Base-by-base conservation (phyloP, 2,888 invertebrate genomes). In the Mayetiola destructor region DNA sequence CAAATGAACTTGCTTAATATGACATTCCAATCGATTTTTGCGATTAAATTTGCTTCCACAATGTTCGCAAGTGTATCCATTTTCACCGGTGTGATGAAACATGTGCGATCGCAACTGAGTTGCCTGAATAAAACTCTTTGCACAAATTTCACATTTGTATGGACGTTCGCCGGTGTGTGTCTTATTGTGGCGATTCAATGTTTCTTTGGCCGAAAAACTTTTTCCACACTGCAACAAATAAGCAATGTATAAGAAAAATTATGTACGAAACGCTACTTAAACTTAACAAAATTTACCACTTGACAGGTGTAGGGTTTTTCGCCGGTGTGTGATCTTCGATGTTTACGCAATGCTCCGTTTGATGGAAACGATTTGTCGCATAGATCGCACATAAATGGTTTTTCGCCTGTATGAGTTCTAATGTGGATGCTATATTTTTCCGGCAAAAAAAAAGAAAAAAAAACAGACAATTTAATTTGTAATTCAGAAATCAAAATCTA, bases 121-220 rank as follows among this genome's bases (percentile, higher is more conserved):
- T 10, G 84, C 82, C 70, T 88, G 91, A 59, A 91, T 91, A 69
- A 88, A 91, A n/a, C 85, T 80, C 67, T 82, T 82, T 10, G 78
- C 79, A 66, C 91, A 91, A 63, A 67, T 74, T 65, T 55, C 71
- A 62, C 62, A 73, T 6, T 64, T 64, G 62, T 72, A 72, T 2
- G 71, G 71, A 20, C 68, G 66, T 55, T 71, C 71, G 5, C 53
- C 63, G 0, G 72, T 72, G 66, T 86, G 86, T 0, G 82, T 84
- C 62, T 83, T 75, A 64, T 82, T 77, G 67, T 87, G 86, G 2
- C 87, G 80, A 63, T 85, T 84, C 63, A 87, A 74, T 58, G 90
- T 89, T 68, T 90, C 90, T 64, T 88, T 83, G 0, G 90, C 88
- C 56, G 82, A 84, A 65, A 90, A 89, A 57, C 78, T 79, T 68